phyloP scores from a whole-genome alignment of 2,797 vertebrate genomes.

The Clamator glandarius region DNA sequence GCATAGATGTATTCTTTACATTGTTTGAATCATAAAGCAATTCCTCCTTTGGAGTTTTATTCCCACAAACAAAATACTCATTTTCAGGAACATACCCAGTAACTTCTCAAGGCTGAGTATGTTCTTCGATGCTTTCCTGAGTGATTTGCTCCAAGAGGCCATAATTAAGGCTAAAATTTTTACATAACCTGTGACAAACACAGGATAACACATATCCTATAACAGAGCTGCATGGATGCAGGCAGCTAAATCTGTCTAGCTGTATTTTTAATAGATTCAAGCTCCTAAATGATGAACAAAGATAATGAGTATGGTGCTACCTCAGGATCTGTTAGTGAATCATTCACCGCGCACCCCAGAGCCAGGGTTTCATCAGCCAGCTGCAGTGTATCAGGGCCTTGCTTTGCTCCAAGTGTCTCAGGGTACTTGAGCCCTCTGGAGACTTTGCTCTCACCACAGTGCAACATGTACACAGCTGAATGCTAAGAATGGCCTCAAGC shows the following conservation, averaged over 20 bases:
- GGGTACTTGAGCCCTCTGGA: neutral
- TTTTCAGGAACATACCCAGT: neutral
- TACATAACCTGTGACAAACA: neutral
- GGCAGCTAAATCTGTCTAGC: neutral
- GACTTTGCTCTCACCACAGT: rapidly evolving
- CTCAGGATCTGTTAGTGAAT: neutral
- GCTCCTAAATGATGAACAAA: neutral
- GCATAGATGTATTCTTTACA: no score
- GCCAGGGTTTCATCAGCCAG: neutral
- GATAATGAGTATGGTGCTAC: neutral
- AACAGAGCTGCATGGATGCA: neutral
- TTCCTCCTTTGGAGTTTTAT: no score
- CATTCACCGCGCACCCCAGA: neutral
- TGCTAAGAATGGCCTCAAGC: no score
- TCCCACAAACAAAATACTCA: no score
- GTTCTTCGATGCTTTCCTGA: neutral
- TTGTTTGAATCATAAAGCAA: no score
- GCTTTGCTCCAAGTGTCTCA: neutral
- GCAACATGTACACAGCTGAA: rapidly evolving
- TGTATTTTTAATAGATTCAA: neutral
- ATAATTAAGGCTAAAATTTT: neutral
- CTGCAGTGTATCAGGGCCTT: rapidly evolving
- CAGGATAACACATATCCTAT: neutral
- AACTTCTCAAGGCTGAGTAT: neutral
- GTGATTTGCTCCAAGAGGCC: neutral